These are phyloP conservation scores for Serrognathus titanus DNA, from an alignment of 2,888 invertebrate species.

Conservation along the genomic window DNA sequence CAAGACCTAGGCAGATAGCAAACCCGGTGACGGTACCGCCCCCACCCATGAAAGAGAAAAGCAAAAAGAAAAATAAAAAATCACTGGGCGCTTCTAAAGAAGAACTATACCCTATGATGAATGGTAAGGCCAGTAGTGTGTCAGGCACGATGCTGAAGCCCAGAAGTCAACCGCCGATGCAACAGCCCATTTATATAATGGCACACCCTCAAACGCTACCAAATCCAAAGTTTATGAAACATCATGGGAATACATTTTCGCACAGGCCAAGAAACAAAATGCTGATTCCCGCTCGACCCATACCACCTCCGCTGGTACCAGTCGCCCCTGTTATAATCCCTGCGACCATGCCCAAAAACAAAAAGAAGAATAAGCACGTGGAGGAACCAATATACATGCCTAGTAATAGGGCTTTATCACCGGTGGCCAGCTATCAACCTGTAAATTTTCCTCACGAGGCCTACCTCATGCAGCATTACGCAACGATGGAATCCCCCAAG, in stretches of 20 bases:
- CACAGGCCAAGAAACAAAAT: constrained; percentile 54
- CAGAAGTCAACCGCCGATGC: constrained; percentile 36
- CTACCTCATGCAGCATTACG: constrained; percentile 57
- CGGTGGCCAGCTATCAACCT: constrained; percentile 57
- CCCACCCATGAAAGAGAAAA: constrained; percentile 66
- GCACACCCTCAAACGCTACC: constrained; percentile 46
- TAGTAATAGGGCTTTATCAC: constrained; percentile 54
- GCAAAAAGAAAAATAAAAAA: constrained; percentile 60
- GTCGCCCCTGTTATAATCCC: constrained; percentile 46
- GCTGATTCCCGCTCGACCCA: constrained; percentile 57
- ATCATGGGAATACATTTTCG: constrained; percentile 51
- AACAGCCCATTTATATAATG: constrained; percentile 45
- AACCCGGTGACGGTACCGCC: constrained; percentile 78
- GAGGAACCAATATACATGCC: constrained; percentile 61
- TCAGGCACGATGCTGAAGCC: constrained; percentile 50
- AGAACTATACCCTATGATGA: constrained; percentile 55
- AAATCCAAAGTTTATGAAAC: constrained; percentile 50
- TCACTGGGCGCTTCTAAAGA: constrained; percentile 57
- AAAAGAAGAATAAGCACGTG: constrained; percentile 52
- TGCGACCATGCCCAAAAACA: constrained; percentile 56
- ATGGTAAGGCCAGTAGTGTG: constrained; percentile 49
- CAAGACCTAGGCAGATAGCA: constrained; percentile 77
- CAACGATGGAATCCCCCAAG: constrained; percentile 49
- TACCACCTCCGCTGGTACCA: constrained; percentile 45
- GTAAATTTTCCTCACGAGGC: constrained; percentile 58